phyloP scores from a whole-genome alignment of 2,113 vertebrate genomes.

The Pontoporia blainvillei region DNA sequence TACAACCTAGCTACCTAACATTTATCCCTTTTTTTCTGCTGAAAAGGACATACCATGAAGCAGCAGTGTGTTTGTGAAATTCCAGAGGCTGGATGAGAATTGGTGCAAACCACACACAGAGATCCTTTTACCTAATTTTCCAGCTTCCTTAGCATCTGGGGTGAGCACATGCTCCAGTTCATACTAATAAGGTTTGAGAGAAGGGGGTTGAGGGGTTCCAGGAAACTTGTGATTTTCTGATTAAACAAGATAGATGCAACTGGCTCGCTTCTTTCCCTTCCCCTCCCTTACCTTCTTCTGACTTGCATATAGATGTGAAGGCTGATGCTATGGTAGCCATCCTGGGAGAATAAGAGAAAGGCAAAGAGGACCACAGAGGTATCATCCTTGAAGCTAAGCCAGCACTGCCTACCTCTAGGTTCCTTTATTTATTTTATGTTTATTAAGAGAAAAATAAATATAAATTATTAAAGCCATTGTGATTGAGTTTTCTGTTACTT shows the following conservation, averaged over 20 bases:
- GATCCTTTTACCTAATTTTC: neutral
- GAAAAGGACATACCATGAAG: neutral
- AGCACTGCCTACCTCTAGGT: neutral
- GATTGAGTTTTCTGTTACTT: neutral
- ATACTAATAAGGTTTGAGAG: neutral
- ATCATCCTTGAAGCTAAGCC: neutral
- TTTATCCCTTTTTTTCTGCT: neutral
- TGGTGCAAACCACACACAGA: rapidly evolving
- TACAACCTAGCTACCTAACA: neutral
- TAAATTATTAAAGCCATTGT: neutral
- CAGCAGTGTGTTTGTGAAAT: neutral
- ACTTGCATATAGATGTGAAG: too few relatives aligned
- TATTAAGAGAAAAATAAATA: neutral
- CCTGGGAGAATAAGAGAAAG: neutral
- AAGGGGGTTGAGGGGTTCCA: neutral
- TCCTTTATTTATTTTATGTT: neutral
- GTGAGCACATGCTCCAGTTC: neutral
- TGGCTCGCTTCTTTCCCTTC: neutral
- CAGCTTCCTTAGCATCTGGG: neutral
- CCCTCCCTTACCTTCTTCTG: neutral
- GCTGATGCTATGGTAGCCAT: too few relatives aligned
- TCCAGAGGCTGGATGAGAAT: too few relatives aligned
- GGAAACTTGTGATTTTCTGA: neutral
- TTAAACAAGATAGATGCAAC: neutral
- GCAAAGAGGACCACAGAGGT: neutral